Evolutionary conservation across 2,113 vertebrate genomes (phyloP), one percentile per base, ranked within the genome.

Genomic region (Tapirus terrestris): DNA sequence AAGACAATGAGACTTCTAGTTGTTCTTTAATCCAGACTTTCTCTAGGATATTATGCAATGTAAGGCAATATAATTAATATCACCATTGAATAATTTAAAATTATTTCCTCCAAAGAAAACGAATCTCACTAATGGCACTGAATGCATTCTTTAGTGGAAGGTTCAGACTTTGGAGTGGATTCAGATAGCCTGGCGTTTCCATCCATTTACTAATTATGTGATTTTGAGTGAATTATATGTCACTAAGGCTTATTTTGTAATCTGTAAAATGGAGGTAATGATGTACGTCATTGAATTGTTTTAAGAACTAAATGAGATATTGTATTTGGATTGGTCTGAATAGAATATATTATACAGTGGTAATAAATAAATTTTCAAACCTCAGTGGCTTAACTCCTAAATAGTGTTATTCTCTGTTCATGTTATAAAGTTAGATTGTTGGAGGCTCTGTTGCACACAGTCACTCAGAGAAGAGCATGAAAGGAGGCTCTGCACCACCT

Each of bases 61-160:
- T 92, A 63, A 83, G 48, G 8, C 48, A 70, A 14, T 75, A 27
- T 70, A 56, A 80, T 92, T 92, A 83, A 89, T 89, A 80, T 79
- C 20, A 36, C 21, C 27, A 27, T 3, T 83, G n/a, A 89, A 87
- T 81, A 83, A 84, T 96, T 96, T 65, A 60, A 43, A 97, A 25
- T 20, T 75, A 70, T 79, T 96, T 92, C 11, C 68, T 94, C 20
- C 29, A 73, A 87, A 87, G 36, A 93, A 93, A 77, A 75, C 7
- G 48, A 85, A 18, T 82, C 21, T 33, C 39, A 63, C 14, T 65
- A 56, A 36, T 79, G 2, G 11, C 21, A 72, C 60, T 48, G 29
- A 63, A 39, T 45, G 36, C 16, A 60, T 20, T 84, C 8, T 5
- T 89, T 21, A 63, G 17, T n/a, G 27, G 7, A 75, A 33, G 4